Conservation (phyloP, 2,113 vertebrate species). For the Dendropsophus ebraccatus region DNA sequence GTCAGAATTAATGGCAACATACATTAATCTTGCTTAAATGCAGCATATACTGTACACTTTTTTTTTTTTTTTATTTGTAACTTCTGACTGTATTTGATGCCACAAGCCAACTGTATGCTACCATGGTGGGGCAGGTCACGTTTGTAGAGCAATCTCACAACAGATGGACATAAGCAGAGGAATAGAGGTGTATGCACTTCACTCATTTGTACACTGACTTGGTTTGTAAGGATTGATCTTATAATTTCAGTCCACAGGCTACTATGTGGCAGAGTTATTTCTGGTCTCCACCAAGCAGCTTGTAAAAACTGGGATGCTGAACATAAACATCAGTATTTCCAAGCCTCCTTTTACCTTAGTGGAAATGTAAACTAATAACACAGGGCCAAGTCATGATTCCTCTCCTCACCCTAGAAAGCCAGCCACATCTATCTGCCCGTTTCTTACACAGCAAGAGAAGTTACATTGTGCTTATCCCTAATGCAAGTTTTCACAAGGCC, state of each 20-base stretch:
- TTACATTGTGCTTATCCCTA: not conserved
- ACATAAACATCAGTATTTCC: not conserved
- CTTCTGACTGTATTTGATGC: too few relatives aligned
- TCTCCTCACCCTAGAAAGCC: not conserved
- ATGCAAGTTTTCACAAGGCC: constrained; percentile 58
- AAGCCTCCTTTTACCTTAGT: not conserved
- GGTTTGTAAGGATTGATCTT: too few relatives aligned
- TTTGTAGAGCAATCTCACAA: not conserved
- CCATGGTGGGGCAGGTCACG: not conserved
- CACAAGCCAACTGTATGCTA: not conserved
- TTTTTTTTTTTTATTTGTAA: not conserved
- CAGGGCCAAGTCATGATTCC: not conserved
- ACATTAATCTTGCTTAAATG: not conserved
- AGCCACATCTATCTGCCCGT: not conserved
- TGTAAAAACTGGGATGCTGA: not conserved
- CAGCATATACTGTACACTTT: not conserved
- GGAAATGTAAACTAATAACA: not conserved
- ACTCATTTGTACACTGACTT: not conserved
- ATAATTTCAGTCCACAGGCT: too few relatives aligned
- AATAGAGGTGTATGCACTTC: too few relatives aligned
- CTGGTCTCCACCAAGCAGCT: not conserved
- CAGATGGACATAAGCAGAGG: not conserved
- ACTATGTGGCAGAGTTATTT: not conserved
- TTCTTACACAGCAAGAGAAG: not conserved
- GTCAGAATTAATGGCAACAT: not conserved